These are phyloP conservation scores for Saccopteryx leptura DNA, from an alignment of 2,113 vertebrate genomes.

Conservation along the genomic window DNA sequence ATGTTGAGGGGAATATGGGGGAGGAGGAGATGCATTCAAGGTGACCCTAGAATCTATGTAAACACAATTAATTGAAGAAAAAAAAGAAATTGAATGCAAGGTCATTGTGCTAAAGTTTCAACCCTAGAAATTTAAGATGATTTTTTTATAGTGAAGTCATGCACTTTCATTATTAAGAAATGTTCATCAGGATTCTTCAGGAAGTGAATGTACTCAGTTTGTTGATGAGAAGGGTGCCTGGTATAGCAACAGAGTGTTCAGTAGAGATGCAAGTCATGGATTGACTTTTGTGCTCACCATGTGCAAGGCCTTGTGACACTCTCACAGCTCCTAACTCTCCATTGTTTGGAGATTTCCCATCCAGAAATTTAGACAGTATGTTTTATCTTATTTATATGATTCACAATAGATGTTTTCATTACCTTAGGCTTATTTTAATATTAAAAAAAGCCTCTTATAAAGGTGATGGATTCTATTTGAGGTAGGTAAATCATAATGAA, in stretches of 20 bases:
- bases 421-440: neutral
- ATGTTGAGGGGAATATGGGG: too few species aligned
- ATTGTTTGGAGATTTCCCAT: neutral
- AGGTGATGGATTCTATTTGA: neutral
- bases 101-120: neutral
- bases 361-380: neutral
- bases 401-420: neutral
- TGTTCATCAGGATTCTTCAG: neutral
- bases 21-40: too few species aligned
- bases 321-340: neutral
- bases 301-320: neutral
- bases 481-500: neutral
- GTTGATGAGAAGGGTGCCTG: neutral
- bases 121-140: neutral
- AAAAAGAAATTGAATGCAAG: neutral
- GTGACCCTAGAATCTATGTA: too few species aligned
- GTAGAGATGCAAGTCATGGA: neutral
- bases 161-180: neutral
- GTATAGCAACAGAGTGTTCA: neutral
- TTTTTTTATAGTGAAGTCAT: neutral
- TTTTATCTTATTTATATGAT: neutral
- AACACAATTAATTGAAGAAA: too few species aligned
- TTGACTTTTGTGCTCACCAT: neutral
- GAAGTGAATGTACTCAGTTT: neutral
- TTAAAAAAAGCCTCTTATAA: constrained; percentile 46